Percentiles rank a stretch among this genome's conserved stretches.
Conservation (phyloP, 1,140 invertebrate genomes). For the Kradibia gibbosae region DNA sequence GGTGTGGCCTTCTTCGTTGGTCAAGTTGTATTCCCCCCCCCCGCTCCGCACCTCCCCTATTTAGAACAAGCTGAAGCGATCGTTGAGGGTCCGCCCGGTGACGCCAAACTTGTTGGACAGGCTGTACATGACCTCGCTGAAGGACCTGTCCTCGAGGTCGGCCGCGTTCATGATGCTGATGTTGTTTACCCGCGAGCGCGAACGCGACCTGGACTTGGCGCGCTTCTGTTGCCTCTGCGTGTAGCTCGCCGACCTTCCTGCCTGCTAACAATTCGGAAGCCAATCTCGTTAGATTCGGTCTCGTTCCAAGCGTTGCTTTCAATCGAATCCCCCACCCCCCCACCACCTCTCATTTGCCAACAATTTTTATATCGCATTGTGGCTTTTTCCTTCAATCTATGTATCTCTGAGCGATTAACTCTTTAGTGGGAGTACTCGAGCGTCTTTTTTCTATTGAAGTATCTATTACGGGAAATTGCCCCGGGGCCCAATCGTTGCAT, state of each 20-base stretch:
- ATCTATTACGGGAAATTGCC: no score
- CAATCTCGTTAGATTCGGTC: background rate
- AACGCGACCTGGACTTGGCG: slow-evolving; percentile 65
- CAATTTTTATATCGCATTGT: no score
- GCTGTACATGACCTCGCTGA: slow-evolving; percentile 69
- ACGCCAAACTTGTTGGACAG: slow-evolving; percentile 64
- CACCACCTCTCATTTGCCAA: no score
- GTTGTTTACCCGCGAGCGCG: slow-evolving; percentile 47
- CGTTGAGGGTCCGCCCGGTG: slow-evolving; percentile 68
- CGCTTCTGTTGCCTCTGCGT: slow-evolving; percentile 51
- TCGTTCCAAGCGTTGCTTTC: background rate
- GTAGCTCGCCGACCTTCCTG: background rate
- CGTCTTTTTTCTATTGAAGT: no score
- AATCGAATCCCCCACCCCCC: no score
- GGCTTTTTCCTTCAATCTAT: no score
- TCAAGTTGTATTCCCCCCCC: no score
- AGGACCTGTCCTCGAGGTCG: slow-evolving; percentile 65
- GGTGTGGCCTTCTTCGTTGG: slow-evolving; percentile 33
- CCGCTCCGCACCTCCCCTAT: background rate
- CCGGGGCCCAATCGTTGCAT: no score
- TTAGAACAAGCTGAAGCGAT: slow-evolving; percentile 64
- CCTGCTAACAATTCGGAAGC: background rate
- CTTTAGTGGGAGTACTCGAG: no score
- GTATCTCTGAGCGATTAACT: no score
- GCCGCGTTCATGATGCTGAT: slow-evolving; percentile 41